Conservation (phyloP, 1,140 invertebrate species). For the Cotesia chilonis region DNA sequence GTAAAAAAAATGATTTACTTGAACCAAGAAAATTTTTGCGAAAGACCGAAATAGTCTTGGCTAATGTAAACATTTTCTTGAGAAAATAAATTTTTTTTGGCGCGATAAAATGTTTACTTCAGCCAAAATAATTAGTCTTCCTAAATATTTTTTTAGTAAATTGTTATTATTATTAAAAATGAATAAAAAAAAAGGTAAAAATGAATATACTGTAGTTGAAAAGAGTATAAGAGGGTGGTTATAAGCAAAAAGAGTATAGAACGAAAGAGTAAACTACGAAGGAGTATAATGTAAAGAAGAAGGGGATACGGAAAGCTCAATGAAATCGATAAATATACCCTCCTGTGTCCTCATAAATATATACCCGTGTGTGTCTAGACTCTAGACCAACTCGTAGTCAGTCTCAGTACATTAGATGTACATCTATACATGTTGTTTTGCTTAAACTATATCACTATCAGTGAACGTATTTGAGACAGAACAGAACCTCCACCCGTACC, state of each 20-base stretch:
- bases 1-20: no score
- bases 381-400: slow-evolving; percentile 19
- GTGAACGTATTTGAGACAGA: neutral
- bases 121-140: no score
- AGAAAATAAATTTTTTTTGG: no score
- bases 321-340: slow-evolving; percentile 37
- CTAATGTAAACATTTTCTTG: no score
- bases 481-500: neutral
- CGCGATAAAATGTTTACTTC: no score
- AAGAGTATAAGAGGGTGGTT: no score
- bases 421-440: slow-evolving; percentile 27
- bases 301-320: slow-evolving; percentile 22
- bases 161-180: no score
- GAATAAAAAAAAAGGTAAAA: no score
- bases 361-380: slow-evolving; percentile 22
- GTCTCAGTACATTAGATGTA: neutral
- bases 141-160: no score
- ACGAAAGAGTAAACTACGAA: neutral
- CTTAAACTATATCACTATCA: slow-evolving; percentile 10
- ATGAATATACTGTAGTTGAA: no score
- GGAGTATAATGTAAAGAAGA: slow-evolving; percentile 17
- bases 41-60: no score
- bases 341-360: slow-evolving; percentile 21
- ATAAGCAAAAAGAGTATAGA: neutral
- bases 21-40: no score